phyloP scores from a whole-genome alignment of 1,140 invertebrate species.

The Halictus rubicundus region DNA sequence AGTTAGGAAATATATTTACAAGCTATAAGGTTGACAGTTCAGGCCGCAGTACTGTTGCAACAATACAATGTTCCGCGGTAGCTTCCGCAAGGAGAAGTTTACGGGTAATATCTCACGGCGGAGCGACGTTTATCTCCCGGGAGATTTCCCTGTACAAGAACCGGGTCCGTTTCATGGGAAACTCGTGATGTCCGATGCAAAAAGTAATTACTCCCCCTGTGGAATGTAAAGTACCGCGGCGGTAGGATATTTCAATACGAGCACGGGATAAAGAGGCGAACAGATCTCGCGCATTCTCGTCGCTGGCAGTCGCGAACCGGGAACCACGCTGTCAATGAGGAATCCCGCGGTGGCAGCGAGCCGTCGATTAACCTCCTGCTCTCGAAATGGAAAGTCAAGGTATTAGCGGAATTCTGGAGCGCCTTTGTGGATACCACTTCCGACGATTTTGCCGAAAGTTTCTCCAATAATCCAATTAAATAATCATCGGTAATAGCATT shows the following conservation, averaged over 20 bases:
- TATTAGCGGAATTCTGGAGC: background rate
- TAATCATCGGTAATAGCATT: too few species aligned
- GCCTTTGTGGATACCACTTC: too few species aligned
- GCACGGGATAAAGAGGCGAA: background rate
- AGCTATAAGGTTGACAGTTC: too few species aligned
- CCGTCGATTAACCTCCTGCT: conserved; percentile 23
- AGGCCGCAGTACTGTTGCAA: background rate
- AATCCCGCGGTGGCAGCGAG: conserved; percentile 24
- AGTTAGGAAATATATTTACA: too few species aligned
- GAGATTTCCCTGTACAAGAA: background rate
- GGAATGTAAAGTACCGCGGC: conserved; percentile 7
- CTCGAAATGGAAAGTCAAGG: conserved; percentile 16
- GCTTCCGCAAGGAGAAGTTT: conserved; percentile 26
- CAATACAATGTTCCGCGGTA: background rate
- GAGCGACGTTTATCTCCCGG: conserved; percentile 41
- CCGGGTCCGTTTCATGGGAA: conserved; percentile 17
- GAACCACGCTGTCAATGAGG: conserved; percentile 15
- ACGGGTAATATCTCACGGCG: conserved; percentile 44
- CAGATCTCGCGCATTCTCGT: conserved; percentile 3
- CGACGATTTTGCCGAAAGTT: too few species aligned
- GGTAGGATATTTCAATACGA: conserved; percentile 1
- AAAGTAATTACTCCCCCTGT: conserved; percentile 21
- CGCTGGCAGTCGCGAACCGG: background rate
- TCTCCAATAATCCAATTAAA: too few species aligned
- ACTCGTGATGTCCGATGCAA: background rate